Conservation (phyloP, 2,888 invertebrate species). For the Neoitamus cyanurus region DNA sequence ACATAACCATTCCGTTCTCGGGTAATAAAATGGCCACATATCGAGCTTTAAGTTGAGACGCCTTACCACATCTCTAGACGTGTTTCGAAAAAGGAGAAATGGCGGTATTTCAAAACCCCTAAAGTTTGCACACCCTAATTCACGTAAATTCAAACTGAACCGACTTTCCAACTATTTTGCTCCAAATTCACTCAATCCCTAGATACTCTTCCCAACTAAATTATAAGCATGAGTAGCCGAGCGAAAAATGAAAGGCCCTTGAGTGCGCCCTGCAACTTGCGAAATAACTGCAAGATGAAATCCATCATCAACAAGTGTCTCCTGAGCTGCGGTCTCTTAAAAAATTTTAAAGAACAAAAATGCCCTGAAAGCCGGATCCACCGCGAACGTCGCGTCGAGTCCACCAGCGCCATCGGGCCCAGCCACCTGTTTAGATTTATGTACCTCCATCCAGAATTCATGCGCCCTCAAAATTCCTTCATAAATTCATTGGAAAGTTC, state of each 20-base stretch:
- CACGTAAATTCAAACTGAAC: neutral
- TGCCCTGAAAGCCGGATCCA: neutral
- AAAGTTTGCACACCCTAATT: neutral
- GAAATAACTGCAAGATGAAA: neutral
- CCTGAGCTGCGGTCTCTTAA: neutral
- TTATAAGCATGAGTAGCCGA: neutral
- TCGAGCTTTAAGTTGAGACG: no score
- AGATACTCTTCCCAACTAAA: neutral
- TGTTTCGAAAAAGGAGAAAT: no score
- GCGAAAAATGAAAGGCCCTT: neutral
- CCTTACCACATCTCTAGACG: no score
- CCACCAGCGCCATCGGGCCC: neutral
- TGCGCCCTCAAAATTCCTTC: neutral
- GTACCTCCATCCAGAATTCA: neutral
- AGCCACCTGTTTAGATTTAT: constrained; percentile 1
- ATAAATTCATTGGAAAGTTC: constrained; percentile 1
- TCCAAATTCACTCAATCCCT: neutral
- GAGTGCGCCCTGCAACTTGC: neutral
- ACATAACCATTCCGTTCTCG: no score
- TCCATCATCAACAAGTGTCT: constrained; percentile 1
- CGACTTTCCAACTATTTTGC: neutral
- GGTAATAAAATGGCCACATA: no score
- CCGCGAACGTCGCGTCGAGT: neutral
- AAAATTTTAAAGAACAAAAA: neutral
- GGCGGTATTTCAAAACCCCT: no score